Percentiles rank a stretch among this genome's conserved stretches.
phyloP scores from a whole-genome alignment of 2,113 vertebrate genomes.

The Typhlomys cinereus region DNA sequence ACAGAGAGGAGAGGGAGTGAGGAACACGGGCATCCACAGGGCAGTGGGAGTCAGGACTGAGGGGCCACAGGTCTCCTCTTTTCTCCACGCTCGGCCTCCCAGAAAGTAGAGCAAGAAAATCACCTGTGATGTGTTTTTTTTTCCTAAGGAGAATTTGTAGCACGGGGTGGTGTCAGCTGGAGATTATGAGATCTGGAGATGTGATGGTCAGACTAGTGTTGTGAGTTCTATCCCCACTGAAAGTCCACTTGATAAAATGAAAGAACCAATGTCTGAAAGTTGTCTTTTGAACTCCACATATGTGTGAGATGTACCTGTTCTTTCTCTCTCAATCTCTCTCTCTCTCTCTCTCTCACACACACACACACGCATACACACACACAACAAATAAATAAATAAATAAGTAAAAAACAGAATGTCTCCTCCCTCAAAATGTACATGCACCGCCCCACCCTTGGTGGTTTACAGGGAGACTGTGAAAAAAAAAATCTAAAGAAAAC shows the following conservation, averaged over 20 bases:
- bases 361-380: no score
- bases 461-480: neutral
- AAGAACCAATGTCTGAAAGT: no score
- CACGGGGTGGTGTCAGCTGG: no score
- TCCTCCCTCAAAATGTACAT: neutral
- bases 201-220: no score
- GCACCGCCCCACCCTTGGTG: neutral
- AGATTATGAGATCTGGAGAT: neutral
- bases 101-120: neutral
- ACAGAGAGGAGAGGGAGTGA: neutral
- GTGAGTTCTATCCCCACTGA: no score
- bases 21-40: neutral
- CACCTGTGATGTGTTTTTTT: neutral
- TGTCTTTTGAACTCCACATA: no score
- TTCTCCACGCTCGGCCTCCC: neutral
- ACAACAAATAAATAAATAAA: no score
- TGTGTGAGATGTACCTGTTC: no score
- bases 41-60: neutral
- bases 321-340: no score
- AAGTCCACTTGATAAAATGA: no score
- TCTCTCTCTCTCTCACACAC: no score
- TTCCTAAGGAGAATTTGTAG: neutral
- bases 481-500: constrained; percentile 22
- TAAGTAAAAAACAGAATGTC: neutral
- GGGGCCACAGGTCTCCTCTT: neutral